Base-by-base conservation (phyloP, 2,888 invertebrate genomes). In the Desoria tigrina region DNA sequence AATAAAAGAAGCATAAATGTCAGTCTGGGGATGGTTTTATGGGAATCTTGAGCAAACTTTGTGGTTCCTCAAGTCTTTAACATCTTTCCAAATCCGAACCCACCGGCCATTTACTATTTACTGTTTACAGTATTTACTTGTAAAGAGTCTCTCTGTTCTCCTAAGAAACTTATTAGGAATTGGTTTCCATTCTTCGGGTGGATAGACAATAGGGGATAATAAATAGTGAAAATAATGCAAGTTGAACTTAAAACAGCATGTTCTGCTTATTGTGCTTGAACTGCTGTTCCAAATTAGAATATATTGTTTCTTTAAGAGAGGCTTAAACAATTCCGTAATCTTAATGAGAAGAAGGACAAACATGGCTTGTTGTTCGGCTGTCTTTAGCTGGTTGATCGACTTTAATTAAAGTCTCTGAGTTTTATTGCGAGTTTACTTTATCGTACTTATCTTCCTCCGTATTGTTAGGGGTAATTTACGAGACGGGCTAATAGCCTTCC, bases 1-100 rank as follows among this genome's bases (percentile, higher is more conserved):
- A 68, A 68, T 68, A 61, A 68, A 68, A 64, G 61, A 58, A 56
- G 32, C 68, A 68, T 68, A 61, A 68, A 68, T 68, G 68, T 68
- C 68, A 68, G 58, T 16, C 6, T 50, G 55, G 50, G 56, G 7
- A 61, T 61, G 58, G 53, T 64, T 68, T 68, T 68, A 63, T 58
- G 64, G 49, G 54, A 42, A 45, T 64, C 49, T 23, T 45, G 45
- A n/a, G 45, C 16, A 45, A 45, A 45, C n/a, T 45, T 45, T 45
- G 56, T 61, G 60, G 59, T 62, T 63, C 57, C 56, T 51, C n/a
- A 62, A 37, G 51, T 21, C 42, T 27, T 42, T 60, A 32, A 11
- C 28, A 58, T 23, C 57, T 57, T 57, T 3, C 57, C 42, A 58
- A 21, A 58, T 16, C 24, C 58, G 18, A 45, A 18, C 42, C 42